A percentile compares a stretch with the other conserved stretches of the same genome.
Evolutionary conservation across 1,140 invertebrate species (phyloP).

Genomic region (Brachionus sp.): DNA sequence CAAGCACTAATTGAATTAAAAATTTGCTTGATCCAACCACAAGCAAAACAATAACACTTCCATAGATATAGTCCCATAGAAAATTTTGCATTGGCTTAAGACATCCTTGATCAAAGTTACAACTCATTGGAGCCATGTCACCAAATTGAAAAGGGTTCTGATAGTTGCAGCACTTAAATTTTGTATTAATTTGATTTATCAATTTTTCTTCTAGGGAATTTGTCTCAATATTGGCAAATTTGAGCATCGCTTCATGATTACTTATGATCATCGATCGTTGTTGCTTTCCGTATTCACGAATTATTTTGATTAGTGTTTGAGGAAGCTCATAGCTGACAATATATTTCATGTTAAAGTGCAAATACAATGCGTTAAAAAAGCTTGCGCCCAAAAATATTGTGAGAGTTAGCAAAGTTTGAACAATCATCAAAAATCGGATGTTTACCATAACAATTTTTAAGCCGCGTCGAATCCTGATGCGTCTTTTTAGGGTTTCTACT

Average conservation of each 20-base stretch:
- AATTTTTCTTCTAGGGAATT: neutral
- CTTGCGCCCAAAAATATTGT: neutral
- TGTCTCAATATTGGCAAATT: neutral
- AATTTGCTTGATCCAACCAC: constrained; percentile 20
- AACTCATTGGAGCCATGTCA: constrained; percentile 25
- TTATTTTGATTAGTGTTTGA: constrained; percentile 29
- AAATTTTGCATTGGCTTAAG: constrained; percentile 34
- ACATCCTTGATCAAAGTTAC: constrained; percentile 22
- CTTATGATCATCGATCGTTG: neutral
- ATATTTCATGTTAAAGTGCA: neutral
- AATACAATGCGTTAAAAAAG: constrained; percentile 14
- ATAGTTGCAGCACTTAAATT: constrained; percentile 38
- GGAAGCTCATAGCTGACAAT: constrained; percentile 35
- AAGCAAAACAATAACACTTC: neutral
- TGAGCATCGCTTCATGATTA: neutral
- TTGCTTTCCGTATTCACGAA: constrained; percentile 31
- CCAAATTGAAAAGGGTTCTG: constrained; percentile 38
- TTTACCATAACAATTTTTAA: neutral
- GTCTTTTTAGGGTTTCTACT: neutral
- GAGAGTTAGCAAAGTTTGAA: neutral
- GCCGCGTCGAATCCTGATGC: neutral
- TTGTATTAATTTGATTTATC: constrained; percentile 2
- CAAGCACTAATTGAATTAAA: neutral
- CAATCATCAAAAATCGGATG: neutral
- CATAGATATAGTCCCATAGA: constrained; percentile 27